Evolutionary conservation across 2,888 invertebrate species (phyloP), one percentile per base, ranked within the genome.

Genomic region (Lasioglossum marginatum): DNA sequence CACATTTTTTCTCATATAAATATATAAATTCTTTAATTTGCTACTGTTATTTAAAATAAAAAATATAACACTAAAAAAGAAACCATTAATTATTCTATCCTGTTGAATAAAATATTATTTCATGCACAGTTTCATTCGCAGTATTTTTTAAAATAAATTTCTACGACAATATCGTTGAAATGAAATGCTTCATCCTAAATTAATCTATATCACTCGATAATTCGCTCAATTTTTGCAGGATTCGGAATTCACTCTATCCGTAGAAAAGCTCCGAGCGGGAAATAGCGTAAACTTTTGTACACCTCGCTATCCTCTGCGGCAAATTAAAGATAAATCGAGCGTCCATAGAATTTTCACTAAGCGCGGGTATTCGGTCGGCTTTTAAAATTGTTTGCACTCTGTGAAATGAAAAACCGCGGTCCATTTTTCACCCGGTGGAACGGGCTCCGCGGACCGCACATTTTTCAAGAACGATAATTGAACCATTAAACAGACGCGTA

Each of bases 401-500:
- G 4, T 16, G 27, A 31, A 63, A 31, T 31, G 31, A 63, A 63
- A 63, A 31, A 16, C 63, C 63, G 63, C 31, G 16, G 63, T 63
- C 31, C 31, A 31, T 63, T 63, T 63, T 63, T 63, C 19, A 19
- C n/a, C n/a, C 4, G 57, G 4, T 19, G 8, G 31, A 16, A 19
- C 27, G 31, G 16, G 16, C 31, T 0, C 27, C 60, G 31, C 60
- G 60, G 14, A 16, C 63, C 31, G 31, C 31, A n/a, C 23, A 68
- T 68, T 68, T 68, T 68, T 68, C 37, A 23, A 34, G 4, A 10
- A 68, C 66, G 66, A 68, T 68, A 68, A 68, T 68, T 68, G 34
- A 68, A 37, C 66, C 66, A 23, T 37, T 68, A 68, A 68, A 68
- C 66, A 68, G 66, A 8, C 23, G 34, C 37, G 23, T 2, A 10